Conservation (phyloP, 2,113 vertebrate species). For the Ranitomeya variabilis region DNA sequence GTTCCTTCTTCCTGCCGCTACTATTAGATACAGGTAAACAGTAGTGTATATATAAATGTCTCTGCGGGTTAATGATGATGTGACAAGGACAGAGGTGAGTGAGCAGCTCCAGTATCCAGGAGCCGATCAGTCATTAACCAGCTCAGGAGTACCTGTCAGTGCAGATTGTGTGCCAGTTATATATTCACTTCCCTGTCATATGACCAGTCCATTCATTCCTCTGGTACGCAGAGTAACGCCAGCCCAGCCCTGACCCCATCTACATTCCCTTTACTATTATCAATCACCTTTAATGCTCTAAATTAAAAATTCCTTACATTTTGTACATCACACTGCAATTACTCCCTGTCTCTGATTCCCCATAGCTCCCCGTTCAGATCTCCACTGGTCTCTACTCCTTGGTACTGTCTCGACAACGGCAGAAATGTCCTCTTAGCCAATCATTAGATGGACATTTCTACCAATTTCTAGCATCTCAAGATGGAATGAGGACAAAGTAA, state of each 20-base stretch:
- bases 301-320: neutral
- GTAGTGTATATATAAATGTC: neutral
- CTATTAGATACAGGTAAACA: neutral
- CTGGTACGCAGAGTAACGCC: neutral
- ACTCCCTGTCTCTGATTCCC: no score
- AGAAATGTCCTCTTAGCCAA: no score
- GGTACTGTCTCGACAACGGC: no score
- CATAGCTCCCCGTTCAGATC: no score
- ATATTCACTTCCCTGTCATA: slow-evolving; percentile 1
- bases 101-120: neutral
- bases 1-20: no score
- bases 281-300: neutral
- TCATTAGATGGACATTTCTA: no score
- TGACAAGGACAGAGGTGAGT: slow-evolving; percentile 18
- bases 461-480: no score
- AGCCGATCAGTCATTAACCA: slow-evolving; percentile 23
- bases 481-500: no score
- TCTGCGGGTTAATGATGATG: slow-evolving; percentile 2
- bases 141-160: neutral
- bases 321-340: no score
- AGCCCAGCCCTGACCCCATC: neutral
- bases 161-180: neutral
- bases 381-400: no score
- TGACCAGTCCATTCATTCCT: slow-evolving; percentile 14
- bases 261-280: neutral